A percentile compares a stretch with the other conserved stretches of the same genome.
Conservation (phyloP, 1,140 invertebrate genomes). For the Ylistrum balloti region DNA sequence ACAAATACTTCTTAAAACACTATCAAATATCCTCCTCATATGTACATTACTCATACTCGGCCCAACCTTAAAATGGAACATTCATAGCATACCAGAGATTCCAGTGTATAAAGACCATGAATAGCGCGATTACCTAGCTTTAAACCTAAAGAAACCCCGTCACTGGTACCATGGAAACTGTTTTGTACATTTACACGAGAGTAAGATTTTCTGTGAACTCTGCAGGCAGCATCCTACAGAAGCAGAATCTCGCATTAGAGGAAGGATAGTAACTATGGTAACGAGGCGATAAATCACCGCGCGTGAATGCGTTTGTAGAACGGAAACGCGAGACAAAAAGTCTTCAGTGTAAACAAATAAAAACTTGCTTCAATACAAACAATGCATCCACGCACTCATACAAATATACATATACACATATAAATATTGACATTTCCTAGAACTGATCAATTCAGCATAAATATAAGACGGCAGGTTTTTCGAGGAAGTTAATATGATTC, state of each 20-base stretch:
- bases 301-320: not conserved
- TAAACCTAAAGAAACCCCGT: not conserved
- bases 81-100: not conserved
- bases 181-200: not conserved
- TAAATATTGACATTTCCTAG: not conserved
- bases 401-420: not conserved
- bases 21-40: not conserved
- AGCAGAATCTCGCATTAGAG: constrained; percentile 13
- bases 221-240: not conserved
- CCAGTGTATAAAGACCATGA: not conserved
- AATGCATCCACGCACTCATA: not conserved
- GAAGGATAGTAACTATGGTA: not conserved
- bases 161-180: not conserved
- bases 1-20: too few relatives aligned
- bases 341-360: not conserved
- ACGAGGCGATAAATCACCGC: not conserved
- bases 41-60: not conserved
- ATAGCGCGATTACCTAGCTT: not conserved
- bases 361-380: not conserved
- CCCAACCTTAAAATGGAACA: not conserved
- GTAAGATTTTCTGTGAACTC: not conserved
- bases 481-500: not conserved
- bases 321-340: not conserved
- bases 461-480: not conserved
- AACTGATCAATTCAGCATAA: not conserved